Evolutionary conservation across 2,888 invertebrate species (phyloP).

Genomic region (Bembecia ichneumoniformis): DNA sequence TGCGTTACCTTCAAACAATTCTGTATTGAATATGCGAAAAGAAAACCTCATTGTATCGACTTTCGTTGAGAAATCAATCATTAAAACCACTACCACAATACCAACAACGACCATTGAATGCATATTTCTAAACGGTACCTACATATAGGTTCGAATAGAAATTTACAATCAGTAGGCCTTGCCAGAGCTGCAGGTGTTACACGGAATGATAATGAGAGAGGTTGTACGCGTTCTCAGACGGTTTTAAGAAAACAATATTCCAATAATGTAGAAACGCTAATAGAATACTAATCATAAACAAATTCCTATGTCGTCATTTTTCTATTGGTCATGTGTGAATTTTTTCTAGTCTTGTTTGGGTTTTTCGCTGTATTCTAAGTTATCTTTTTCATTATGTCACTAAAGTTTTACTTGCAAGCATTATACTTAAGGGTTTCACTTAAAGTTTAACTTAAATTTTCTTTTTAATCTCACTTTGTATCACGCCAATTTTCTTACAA

Average conservation of each 20-base stretch:
- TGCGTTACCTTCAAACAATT: neutral
- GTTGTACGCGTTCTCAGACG: constrained; percentile 52
- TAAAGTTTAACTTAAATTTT: no score
- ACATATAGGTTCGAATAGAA: constrained; percentile 29
- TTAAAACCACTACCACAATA: constrained; percentile 7
- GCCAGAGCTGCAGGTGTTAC: constrained; percentile 20
- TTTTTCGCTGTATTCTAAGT: neutral
- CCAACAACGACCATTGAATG: constrained; percentile 10
- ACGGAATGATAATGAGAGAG: constrained; percentile 47
- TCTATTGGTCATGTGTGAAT: constrained; percentile 54
- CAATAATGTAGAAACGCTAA: constrained; percentile 33
- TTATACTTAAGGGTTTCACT: no score
- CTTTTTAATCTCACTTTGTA: no score
- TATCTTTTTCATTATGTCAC: no score
- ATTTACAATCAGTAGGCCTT: constrained; percentile 50
- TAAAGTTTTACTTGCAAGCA: no score
- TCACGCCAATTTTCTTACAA: no score
- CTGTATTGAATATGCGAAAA: constrained; percentile 1
- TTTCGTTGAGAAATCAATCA: constrained; percentile 16
- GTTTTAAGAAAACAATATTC: constrained; percentile 68
- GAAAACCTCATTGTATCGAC: constrained; percentile 7
- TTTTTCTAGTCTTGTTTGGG: neutral
- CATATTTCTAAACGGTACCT: constrained; percentile 22
- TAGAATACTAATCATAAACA: constrained; percentile 47
- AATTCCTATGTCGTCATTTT: constrained; percentile 54